phyloP scores from a whole-genome alignment of 2,888 invertebrate species.

The Trichogramma evanescens region DNA sequence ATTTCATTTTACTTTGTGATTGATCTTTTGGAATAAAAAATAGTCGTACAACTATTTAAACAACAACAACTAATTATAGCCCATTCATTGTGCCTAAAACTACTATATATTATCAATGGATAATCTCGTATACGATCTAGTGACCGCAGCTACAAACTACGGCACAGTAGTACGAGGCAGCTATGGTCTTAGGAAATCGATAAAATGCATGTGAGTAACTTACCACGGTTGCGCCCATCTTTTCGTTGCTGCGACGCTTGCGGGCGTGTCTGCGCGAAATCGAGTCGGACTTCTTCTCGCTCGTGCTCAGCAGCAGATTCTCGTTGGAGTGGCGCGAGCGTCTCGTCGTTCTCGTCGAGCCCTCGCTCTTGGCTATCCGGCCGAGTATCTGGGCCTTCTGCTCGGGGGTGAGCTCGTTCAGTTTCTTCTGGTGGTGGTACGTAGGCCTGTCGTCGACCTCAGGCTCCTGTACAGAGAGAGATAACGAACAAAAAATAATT shows the following conservation, averaged over 20 bases:
- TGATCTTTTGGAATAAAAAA: too few relatives aligned
- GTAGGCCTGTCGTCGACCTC: constrained; percentile 39
- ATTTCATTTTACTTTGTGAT: too few relatives aligned
- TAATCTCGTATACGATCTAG: too few relatives aligned
- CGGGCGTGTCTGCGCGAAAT: constrained; percentile 49
- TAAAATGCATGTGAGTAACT: constrained; percentile 36
- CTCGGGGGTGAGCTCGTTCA: constrained; percentile 38
- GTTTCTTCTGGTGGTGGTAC: constrained; percentile 28
- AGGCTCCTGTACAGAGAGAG: constrained; percentile 32
- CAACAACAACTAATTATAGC: too few relatives aligned
- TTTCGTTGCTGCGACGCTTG: constrained; percentile 59
- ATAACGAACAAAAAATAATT: background rate
- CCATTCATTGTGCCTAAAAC: too few relatives aligned
- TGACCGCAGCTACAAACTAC: too few relatives aligned
- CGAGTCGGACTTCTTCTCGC: constrained; percentile 45
- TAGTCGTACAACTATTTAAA: too few relatives aligned
- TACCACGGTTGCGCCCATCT: constrained; percentile 57
- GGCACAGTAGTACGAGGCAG: too few relatives aligned
- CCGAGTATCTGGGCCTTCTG: constrained; percentile 40
- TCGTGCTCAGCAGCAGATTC: constrained; percentile 33
- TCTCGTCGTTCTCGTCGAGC: constrained; percentile 24
- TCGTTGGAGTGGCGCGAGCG: constrained; percentile 39
- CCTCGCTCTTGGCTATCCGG: constrained; percentile 38
- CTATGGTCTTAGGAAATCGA: background rate
- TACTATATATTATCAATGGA: too few relatives aligned